Percentiles rank a stretch among this genome's conserved stretches.
Conservation (phyloP, 2,888 invertebrate genomes). For the Tachina lurida region DNA sequence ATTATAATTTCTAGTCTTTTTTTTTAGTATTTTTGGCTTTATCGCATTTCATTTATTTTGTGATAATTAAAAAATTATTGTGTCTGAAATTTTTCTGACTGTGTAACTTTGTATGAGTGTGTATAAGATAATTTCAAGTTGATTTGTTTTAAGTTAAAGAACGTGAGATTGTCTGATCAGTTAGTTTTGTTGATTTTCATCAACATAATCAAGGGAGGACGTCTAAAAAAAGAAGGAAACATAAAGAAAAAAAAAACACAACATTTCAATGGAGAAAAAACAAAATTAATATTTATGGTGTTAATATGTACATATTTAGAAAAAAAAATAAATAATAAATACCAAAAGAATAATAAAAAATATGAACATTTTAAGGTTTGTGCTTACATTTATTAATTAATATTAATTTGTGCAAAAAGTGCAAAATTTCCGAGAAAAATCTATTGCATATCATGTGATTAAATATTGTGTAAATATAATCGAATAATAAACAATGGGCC, state of each 20-base stretch:
- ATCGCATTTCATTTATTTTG: not conserved
- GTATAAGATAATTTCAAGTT: conserved; percentile 61
- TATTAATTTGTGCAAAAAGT: not conserved
- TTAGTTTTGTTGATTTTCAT: conserved; percentile 73
- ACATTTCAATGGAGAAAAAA: conserved; percentile 64
- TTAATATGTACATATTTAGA: not conserved
- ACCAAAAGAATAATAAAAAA: conserved; percentile 28
- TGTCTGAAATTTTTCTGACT: conserved; percentile 22
- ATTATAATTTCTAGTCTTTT: conserved; percentile 23
- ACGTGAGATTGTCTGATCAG: conserved; percentile 39
- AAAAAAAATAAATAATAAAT: conserved; percentile 43
- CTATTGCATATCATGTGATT: no score
- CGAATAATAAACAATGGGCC: no score
- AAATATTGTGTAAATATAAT: no score
- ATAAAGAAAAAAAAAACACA: conserved; percentile 68
- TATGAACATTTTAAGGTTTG: conserved; percentile 3
- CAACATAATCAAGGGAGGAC: conserved; percentile 79
- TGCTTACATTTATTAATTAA: not conserved
- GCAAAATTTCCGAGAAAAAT: no score
- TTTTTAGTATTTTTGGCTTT: conserved; percentile 20
- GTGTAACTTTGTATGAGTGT: conserved; percentile 57
- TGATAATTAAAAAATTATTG: not conserved
- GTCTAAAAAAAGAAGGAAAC: conserved; percentile 79
- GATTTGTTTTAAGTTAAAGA: conserved; percentile 34
- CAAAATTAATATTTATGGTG: conserved; percentile 23